These are phyloP conservation scores for Iselma pallidipennis DNA, from an alignment of 2,888 invertebrate genomes.

Conservation along the genomic window DNA sequence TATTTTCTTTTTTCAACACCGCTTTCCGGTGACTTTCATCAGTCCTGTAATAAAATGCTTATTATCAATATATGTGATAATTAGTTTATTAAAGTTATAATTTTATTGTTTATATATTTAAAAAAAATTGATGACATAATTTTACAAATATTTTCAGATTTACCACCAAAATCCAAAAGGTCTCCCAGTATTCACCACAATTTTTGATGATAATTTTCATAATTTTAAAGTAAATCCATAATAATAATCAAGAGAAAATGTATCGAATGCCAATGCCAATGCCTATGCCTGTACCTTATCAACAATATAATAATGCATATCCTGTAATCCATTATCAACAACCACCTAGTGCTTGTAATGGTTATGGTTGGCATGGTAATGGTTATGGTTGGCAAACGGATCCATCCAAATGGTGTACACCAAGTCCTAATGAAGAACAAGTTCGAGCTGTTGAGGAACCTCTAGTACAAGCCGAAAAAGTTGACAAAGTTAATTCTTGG, in stretches of 20 bases:
- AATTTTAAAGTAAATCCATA: neutral
- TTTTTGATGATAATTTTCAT: neutral
- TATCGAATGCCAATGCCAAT: conserved; percentile 27
- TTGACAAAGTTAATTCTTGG: conserved; percentile 50
- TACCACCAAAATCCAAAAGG: neutral
- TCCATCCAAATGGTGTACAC: conserved; percentile 48
- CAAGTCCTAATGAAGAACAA: conserved; percentile 37
- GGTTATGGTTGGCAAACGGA: conserved; percentile 56
- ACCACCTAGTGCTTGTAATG: conserved; percentile 51
- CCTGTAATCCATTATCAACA: conserved; percentile 50
- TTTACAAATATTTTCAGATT: neutral
- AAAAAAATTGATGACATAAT: too few relatives aligned
- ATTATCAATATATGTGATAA: neutral
- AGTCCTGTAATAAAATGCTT: too few relatives aligned
- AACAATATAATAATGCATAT: conserved; percentile 53
- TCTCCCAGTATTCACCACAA: neutral
- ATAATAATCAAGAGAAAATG: conserved; percentile 19
- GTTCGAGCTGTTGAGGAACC: conserved; percentile 47
- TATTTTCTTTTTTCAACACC: too few relatives aligned
- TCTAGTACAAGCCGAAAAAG: conserved; percentile 46
- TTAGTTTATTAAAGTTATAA: too few relatives aligned
- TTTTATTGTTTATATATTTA: too few relatives aligned
- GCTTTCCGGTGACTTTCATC: too few relatives aligned
- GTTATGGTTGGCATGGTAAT: conserved; percentile 56
- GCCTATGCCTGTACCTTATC: conserved; percentile 40